These are phyloP conservation scores for Trichoplax adhaerens DNA, from an alignment of 37 sponge, comb jelly and placozoan species.

Conservation along the genomic window DNA sequence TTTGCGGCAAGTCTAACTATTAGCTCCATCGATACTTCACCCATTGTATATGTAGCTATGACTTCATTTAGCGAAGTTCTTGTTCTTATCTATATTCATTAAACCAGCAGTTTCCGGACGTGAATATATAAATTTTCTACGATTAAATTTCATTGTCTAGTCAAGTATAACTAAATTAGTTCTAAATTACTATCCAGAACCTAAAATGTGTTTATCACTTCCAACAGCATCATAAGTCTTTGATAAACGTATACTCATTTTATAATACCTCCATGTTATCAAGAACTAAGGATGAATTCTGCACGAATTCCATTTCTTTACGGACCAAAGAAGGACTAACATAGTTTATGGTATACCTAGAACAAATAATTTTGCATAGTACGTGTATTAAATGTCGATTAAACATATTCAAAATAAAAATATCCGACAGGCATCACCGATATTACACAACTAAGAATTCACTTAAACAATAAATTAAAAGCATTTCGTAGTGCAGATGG, in stretches of 20 bases:
- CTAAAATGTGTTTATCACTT: no score
- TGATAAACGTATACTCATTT: background rate
- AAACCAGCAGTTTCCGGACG: background rate
- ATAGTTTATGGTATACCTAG: constrained; percentile 25
- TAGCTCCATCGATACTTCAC: constrained; percentile 72
- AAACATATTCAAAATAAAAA: no score
- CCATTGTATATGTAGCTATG: constrained; percentile 54
- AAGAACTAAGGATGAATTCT: constrained; percentile 4
- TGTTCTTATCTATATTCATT: constrained; percentile 30
- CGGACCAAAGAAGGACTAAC: constrained; percentile 32
- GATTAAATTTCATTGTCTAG: no score
- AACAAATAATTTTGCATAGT: background rate
- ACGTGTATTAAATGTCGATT: no score
- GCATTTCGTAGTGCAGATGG: no score
- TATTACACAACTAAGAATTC: no score
- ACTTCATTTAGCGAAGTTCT: constrained; percentile 52
- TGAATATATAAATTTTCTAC: no score
- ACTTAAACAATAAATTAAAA: no score
- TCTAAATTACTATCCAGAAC: no score
- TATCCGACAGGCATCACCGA: no score
- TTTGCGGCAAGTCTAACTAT: constrained; percentile 33
- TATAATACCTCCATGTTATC: background rate
- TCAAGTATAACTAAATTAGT: no score
- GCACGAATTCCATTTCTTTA: constrained; percentile 19
- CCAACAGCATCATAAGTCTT: no score